These are phyloP conservation scores for Astreopora myriophthalma DNA, from an alignment of 64 coral and sea anemone genomes.

Conservation along the genomic window DNA sequence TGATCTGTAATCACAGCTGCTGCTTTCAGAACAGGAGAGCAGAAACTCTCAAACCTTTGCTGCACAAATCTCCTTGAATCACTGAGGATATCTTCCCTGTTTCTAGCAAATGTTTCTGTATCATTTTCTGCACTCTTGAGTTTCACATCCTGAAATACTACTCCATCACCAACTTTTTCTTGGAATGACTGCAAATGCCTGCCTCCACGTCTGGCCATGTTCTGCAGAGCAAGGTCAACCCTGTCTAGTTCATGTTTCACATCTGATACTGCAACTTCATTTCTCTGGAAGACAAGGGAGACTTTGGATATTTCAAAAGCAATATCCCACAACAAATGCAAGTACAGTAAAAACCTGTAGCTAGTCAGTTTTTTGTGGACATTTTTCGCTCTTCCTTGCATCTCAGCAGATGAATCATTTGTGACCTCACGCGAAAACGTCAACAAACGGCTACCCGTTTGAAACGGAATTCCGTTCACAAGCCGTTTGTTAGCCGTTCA, in stretches of 20 bases:
- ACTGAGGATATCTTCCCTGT: constrained; percentile 49
- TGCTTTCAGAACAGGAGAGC: constrained; percentile 38
- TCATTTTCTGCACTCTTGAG: constrained; percentile 58
- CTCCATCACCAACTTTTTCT: constrained; percentile 66
- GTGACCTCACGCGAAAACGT: no score
- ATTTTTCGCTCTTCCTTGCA: constrained; percentile 18
- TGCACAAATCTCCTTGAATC: constrained; percentile 43
- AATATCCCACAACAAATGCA: constrained; percentile 61
- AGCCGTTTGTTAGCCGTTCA: no score
- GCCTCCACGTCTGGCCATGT: constrained; percentile 35
- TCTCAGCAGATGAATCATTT: constrained; percentile 20
- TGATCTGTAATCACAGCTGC: constrained; percentile 50
- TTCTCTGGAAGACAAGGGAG: constrained; percentile 67
- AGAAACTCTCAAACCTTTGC: constrained; percentile 53
- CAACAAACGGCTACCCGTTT: no score
- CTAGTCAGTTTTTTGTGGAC: constrained; percentile 3
- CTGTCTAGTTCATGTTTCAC: constrained; percentile 73
- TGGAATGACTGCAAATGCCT: constrained; percentile 56
- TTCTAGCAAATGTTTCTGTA: constrained; percentile 61
- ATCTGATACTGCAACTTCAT: constrained; percentile 56
- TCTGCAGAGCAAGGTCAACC: constrained; percentile 29
- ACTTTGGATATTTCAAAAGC: constrained; percentile 38
- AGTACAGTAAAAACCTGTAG: constrained; percentile 1
- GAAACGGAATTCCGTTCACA: no score
- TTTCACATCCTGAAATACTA: constrained; percentile 53